Evolutionary conservation across 2,888 invertebrate species (phyloP), one percentile per base, ranked within the genome.

Genomic region (Phania funesta): DNA sequence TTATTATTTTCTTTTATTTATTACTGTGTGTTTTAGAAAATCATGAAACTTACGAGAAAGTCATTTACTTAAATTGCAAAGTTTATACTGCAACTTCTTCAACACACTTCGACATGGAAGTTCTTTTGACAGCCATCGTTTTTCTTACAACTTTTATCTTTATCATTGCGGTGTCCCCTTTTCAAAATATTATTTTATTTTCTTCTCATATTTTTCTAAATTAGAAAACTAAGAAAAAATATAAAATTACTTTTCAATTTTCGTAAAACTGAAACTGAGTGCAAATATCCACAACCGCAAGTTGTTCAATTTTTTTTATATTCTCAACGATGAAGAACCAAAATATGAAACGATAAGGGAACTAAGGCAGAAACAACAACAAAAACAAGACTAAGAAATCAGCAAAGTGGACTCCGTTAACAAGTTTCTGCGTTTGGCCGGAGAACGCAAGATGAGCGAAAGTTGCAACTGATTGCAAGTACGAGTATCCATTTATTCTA

Each of bases 161-260:
- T 26, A 44, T 44, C 73, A 24, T 29, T 54, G 44, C 56, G 65
- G 58, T 68, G 50, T 64, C 58, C 48, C 26, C 38, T 26, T 60
- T 54, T 67, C 38, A 20, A 64, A 65, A 65, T 75, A 54, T 77
- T 74, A 68, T 71, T 64, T 56, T 52, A 6, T 32, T 65, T 38
- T 22, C 22, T 22, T 54, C 26, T 64, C 16, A 26, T 22, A 29
- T 56, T 62, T 77, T 70, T 54, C 24, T 65, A 78, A 78, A 78
- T 78, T 78, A 78, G 65, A 56, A 65, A 54, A 71, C 48, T 9
- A 77, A 54, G 22, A 20, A 70, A 70, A 76, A 58, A 71, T 65
- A 56, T 44, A 52, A 70, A 82, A 82, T 78, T 82, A 82, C 74
- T 82, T 82, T 82, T 82, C 82, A 82, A 82, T 82, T 78, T 82